Evolutionary conservation across 2,888 invertebrate genomes (phyloP).

Genomic region (Fragum whitleyi): DNA sequence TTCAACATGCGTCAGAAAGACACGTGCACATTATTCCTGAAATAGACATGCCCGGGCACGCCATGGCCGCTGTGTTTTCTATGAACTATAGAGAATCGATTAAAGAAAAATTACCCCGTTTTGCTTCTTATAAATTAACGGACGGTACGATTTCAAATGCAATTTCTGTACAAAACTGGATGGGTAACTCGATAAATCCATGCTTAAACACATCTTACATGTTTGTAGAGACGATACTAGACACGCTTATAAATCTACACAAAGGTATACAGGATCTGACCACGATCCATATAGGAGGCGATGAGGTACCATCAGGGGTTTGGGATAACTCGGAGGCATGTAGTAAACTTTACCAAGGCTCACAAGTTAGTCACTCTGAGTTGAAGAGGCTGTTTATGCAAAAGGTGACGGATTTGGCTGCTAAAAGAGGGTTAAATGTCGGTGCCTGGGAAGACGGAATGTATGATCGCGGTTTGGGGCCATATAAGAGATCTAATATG

Average conservation of each 20-base stretch:
- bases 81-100: conserved; percentile 31
- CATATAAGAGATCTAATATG: conserved; percentile 31
- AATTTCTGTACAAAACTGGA: conserved; percentile 68
- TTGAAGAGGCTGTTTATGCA: conserved; percentile 66
- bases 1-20: conserved; percentile 66
- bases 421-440: conserved; percentile 56
- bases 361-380: conserved; percentile 14
- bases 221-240: conserved; percentile 59
- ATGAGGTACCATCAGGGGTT: conserved; percentile 65
- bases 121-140: not conserved
- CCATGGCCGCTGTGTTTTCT: conserved; percentile 53
- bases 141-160: not conserved
- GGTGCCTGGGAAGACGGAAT: conserved; percentile 77
- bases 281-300: conserved; percentile 69
- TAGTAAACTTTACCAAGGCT: conserved; percentile 20
- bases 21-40: conserved; percentile 81
- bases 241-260: conserved; percentile 58
- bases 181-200: conserved; percentile 75
- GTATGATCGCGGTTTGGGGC: conserved; percentile 21
- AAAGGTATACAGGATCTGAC: conserved; percentile 59
- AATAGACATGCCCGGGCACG: conserved; percentile 81
- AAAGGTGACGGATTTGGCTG: conserved; percentile 46
- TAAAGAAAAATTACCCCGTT: not conserved
- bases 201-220: conserved; percentile 68
- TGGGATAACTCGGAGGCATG: conserved; percentile 71